phyloP scores from a whole-genome alignment of 1,140 invertebrate genomes.

The Drosophila persimilis region DNA sequence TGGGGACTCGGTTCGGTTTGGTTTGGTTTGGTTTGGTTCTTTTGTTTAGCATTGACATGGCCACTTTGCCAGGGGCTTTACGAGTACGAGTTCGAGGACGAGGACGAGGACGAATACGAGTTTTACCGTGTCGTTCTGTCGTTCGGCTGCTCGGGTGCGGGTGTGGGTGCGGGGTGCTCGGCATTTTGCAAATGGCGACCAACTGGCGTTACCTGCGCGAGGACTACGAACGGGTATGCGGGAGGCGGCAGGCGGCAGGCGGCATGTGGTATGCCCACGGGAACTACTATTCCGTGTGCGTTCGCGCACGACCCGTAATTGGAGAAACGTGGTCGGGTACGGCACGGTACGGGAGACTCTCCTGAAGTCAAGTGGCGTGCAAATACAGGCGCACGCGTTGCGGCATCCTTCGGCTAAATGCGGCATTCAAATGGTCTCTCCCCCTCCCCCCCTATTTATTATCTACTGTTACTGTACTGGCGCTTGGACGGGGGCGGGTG shows the following conservation, averaged over 20 bases:
- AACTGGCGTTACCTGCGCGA: slow-evolving; percentile 41
- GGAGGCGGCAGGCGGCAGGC: too few relatives aligned
- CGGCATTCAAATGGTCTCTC: slow-evolving; percentile 31
- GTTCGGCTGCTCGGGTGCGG: slow-evolving; percentile 11
- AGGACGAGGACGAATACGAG: too few relatives aligned
- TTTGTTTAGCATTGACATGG: slow-evolving; percentile 82
- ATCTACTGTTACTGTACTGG: slow-evolving; percentile 39
- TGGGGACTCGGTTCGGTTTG: slow-evolving; percentile 17
- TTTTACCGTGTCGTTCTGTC: slow-evolving; percentile 38
- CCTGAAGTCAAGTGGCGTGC: slow-evolving; percentile 79
- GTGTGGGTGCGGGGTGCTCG: slow-evolving; percentile 24
- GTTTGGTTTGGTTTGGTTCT: slow-evolving; percentile 44
- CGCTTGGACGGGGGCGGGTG: slow-evolving; percentile 15
- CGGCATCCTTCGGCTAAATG: slow-evolving; percentile 64
- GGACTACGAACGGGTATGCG: too few relatives aligned
- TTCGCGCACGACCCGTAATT: slow-evolving; percentile 56
- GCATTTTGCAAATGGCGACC: slow-evolving; percentile 66
- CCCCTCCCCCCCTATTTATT: slow-evolving; percentile 49
- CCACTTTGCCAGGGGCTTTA: slow-evolving; percentile 76
- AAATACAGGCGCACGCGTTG: slow-evolving; percentile 58
- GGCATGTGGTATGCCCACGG: neutral
- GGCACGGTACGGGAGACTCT: slow-evolving; percentile 20
- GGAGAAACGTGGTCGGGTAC: slow-evolving; percentile 56
- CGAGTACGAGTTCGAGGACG: slow-evolving; percentile 18
- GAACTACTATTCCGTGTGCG: slow-evolving; percentile 25